A percentile compares a stretch with the other conserved stretches of the same genome.
Evolutionary conservation across 2,888 invertebrate species (phyloP).

Genomic region (Agrotis exclamationis): DNA sequence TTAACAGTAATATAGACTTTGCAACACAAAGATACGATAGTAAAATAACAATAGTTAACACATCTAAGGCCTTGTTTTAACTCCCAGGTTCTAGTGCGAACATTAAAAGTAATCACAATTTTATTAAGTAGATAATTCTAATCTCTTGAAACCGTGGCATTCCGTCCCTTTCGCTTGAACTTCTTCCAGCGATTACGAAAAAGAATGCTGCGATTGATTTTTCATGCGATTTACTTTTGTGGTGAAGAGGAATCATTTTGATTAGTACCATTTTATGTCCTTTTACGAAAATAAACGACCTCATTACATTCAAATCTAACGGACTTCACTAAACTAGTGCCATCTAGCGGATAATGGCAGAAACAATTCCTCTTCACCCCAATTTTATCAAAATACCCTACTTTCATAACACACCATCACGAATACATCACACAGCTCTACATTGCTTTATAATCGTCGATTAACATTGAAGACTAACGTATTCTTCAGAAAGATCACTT

Average conservation of each 20-base stretch:
- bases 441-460: slow-evolving; percentile 66
- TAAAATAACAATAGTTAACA: slow-evolving; percentile 82
- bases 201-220: slow-evolving; percentile 7
- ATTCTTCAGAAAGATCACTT: slow-evolving; percentile 61
- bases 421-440: slow-evolving; percentile 61
- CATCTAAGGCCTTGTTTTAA: slow-evolving; percentile 83
- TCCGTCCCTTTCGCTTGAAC: not conserved
- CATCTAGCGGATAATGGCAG: slow-evolving; percentile 23
- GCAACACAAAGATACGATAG: slow-evolving; percentile 76
- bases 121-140: slow-evolving; percentile 13
- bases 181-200: slow-evolving; percentile 3
- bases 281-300: not conserved
- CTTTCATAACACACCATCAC: slow-evolving; percentile 48
- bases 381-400: slow-evolving; percentile 34
- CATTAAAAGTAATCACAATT: slow-evolving; percentile 49
- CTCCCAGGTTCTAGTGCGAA: slow-evolving; percentile 59
- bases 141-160: slow-evolving; percentile 23
- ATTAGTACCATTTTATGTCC: not conserved
- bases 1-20: slow-evolving; percentile 82
- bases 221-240: slow-evolving; percentile 26
- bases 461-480: slow-evolving; percentile 65
- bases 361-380: slow-evolving; percentile 41
- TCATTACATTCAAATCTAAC: slow-evolving; percentile 16
- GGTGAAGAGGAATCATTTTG: slow-evolving; percentile 42
- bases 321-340: slow-evolving; percentile 14